Evolutionary conservation across 1,140 invertebrate species (phyloP).

Genomic region (Drosophila carrolli): DNA sequence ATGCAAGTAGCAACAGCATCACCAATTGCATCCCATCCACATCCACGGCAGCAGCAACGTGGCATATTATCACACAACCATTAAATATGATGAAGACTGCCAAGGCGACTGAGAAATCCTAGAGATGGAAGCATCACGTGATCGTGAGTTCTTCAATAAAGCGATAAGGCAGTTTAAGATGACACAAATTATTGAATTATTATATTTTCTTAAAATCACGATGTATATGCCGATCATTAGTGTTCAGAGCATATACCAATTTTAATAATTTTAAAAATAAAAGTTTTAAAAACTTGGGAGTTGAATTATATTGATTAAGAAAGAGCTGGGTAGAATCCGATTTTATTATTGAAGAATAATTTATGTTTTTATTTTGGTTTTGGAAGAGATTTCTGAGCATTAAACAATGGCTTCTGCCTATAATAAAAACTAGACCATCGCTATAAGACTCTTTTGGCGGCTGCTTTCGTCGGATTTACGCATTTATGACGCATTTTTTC

Average conservation of each 20-base stretch:
- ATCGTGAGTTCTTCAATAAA: background rate
- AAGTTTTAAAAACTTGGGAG: too few species aligned
- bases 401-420: too few species aligned
- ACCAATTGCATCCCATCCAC: slow-evolving; percentile 15
- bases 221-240: too few species aligned
- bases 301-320: too few species aligned
- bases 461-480: slow-evolving; percentile 76
- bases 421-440: slow-evolving; percentile 8
- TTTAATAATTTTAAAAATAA: too few species aligned
- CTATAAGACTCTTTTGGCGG: slow-evolving; percentile 7
- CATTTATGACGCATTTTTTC: slow-evolving; percentile 84
- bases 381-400: too few species aligned
- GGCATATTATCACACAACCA: slow-evolving; percentile 83
- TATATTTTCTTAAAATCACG: too few species aligned
- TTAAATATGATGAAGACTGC: slow-evolving; percentile 83
- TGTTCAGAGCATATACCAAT: too few species aligned
- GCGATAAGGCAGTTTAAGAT: too few species aligned
- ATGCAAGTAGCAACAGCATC: slow-evolving; percentile 37
- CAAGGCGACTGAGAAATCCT: slow-evolving; percentile 44
- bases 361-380: too few species aligned
- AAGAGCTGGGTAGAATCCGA: too few species aligned
- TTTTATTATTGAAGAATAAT: background rate
- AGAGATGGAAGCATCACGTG: slow-evolving; percentile 38
- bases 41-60: slow-evolving; percentile 52
- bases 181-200: too few species aligned